These are phyloP conservation scores for Bufo gargarizans DNA, from an alignment of 2,113 vertebrate species.

Conservation along the genomic window DNA sequence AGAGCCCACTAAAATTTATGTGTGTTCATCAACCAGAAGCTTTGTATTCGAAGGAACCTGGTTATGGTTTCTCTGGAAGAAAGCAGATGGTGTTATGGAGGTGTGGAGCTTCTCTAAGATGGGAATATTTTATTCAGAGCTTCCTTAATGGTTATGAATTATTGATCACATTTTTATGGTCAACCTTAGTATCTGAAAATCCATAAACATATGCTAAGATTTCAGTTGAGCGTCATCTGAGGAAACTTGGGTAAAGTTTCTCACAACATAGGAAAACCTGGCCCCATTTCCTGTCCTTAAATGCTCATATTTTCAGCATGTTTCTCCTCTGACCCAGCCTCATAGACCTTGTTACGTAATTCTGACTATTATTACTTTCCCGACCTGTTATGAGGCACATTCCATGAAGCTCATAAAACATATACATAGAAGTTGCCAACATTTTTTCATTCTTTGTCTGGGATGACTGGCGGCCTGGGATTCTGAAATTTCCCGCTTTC, in stretches of 20 bases:
- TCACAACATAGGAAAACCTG: background rate
- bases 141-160: background rate
- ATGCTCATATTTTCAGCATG: background rate
- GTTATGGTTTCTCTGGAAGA: background rate
- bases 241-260: background rate
- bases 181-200: background rate
- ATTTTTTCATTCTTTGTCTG: background rate
- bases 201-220: background rate
- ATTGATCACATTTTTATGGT: background rate
- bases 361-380: background rate
- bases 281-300: background rate
- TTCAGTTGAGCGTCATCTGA: background rate
- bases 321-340: background rate
- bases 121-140: background rate
- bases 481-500: background rate
- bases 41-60: background rate
- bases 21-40: background rate
- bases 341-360: background rate
- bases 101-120: background rate
- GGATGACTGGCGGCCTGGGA: background rate
- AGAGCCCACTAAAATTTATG: background rate
- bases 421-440: background rate
- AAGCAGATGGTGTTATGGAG: background rate
- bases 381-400: background rate
- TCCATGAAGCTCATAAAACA: background rate